Evolutionary conservation across 1,140 invertebrate genomes (phyloP).

Genomic region (Lordiphosa clarofinis): DNA sequence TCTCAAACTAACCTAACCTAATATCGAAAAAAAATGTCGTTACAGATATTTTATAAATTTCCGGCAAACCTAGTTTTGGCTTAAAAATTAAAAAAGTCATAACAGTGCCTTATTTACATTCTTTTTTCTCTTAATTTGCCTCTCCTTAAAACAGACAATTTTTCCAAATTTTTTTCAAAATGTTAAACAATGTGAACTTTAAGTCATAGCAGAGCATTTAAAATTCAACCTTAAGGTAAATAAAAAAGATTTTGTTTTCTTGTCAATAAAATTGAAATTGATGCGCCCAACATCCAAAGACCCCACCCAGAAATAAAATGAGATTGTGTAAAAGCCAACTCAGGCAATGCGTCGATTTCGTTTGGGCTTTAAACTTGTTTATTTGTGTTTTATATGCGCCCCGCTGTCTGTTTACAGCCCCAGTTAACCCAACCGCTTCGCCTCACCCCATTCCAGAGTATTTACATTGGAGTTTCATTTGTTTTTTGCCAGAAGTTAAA

Average conservation of each 20-base stretch:
- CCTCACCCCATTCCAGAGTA: slow-evolving; percentile 43
- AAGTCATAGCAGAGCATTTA: slow-evolving; percentile 18
- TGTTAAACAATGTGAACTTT: too few relatives aligned
- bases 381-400: slow-evolving; percentile 63
- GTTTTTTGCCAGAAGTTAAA: slow-evolving; percentile 50
- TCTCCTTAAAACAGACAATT: too few relatives aligned
- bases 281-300: slow-evolving; percentile 65
- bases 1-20: too few relatives aligned
- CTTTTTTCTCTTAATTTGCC: too few relatives aligned
- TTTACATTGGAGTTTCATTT: slow-evolving; percentile 48
- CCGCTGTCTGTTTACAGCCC: slow-evolving; percentile 26
- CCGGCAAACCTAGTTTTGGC: too few relatives aligned
- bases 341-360: slow-evolving; percentile 49
- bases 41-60: too few relatives aligned
- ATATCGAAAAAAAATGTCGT: too few relatives aligned
- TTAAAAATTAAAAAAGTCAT: too few relatives aligned
- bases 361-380: slow-evolving; percentile 64
- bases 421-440: slow-evolving; percentile 15
- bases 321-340: slow-evolving; percentile 49
- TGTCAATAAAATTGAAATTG: slow-evolving; percentile 78
- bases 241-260: slow-evolving; percentile 21
- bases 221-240: slow-evolving; percentile 6
- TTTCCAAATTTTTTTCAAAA: too few relatives aligned
- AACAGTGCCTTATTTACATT: too few relatives aligned
- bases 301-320: slow-evolving; percentile 64